These are phyloP conservation scores for Prietella phreatophila DNA, from an alignment of 2,113 vertebrate species.

Conservation along the genomic window DNA sequence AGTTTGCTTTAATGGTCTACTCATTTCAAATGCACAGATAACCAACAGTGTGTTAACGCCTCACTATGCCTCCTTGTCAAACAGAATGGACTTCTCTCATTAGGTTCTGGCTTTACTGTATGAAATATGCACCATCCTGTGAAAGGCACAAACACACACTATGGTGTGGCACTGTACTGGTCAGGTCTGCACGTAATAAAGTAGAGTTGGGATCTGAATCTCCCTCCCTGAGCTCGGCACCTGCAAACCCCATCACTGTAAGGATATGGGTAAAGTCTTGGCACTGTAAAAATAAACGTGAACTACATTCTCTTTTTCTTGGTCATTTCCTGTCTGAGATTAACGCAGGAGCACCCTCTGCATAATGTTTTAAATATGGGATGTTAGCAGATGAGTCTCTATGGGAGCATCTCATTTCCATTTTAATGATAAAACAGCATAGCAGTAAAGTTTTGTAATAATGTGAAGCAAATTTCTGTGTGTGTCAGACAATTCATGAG, in stretches of 20 bases:
- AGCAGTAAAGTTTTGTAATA: not conserved
- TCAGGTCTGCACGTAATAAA: slow-evolving; percentile 6
- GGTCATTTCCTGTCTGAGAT: not conserved
- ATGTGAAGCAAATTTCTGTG: not conserved
- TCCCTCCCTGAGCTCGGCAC: not conserved
- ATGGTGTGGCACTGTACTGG: not conserved
- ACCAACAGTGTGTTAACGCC: not conserved
- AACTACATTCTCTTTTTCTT: not conserved
- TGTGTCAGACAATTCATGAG: not conserved
- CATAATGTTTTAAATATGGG: not conserved
- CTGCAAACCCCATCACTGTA: not conserved
- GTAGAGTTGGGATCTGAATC: not conserved
- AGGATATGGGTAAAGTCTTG: not conserved
- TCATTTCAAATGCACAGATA: not conserved
- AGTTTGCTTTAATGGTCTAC: not conserved
- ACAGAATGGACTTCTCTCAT: slow-evolving; percentile 45
- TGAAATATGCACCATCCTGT: slow-evolving; percentile 59
- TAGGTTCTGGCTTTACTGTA: slow-evolving; percentile 43
- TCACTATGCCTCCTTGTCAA: slow-evolving; percentile 26
- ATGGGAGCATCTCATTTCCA: slow-evolving; percentile 21
- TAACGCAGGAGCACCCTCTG: not conserved
- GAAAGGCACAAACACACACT: not conserved
- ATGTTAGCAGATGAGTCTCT: not conserved
- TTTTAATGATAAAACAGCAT: slow-evolving; percentile 12
- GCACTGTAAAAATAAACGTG: not conserved